Evolutionary conservation across 2,113 vertebrate species (phyloP), one percentile per base, ranked within the genome.

Genomic region (Gallinago jamesoni): DNA sequence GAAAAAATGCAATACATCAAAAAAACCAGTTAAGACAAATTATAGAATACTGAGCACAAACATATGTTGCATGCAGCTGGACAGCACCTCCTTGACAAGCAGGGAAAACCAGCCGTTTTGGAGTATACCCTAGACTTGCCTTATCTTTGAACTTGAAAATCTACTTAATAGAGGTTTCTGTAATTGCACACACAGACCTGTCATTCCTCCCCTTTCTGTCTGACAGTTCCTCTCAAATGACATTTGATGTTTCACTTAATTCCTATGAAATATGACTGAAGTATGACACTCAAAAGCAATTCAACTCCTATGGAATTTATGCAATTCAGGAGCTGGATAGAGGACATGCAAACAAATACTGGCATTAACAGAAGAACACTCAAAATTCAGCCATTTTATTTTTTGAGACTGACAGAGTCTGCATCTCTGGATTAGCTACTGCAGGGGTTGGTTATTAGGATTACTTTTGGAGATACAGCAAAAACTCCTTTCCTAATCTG

Each of bases 1-100:
- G 33, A 96, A 90, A 95, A 83, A 87, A 62, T 96, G 50, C 7
- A 97, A 90, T 12, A 67, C 30, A 79, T 94, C 37, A 84, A 64
- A 70, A 94, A 55, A 23, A 82, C 78, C 25, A 84, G 18, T 20
- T 52, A 66, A 75, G 25, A 85, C 10, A 96, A 90, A 64, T 41
- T 30, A 52, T 9, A 81, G 33, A 64, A 72, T 17, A 48, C 9
- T 0, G 0, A 91, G 33, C 23, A 89, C 56, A 69, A 86, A 53
- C 2, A 81, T 33, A 80, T 68, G 22, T 9, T 63, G 27, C 23
- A 89, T 60, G 23, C 39, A 93, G 12, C 47, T n/a, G 15, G 41
- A 75, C n/a, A 67, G 12, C 22, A 76, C 62, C 31, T 84, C 22
- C 41, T 50, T 77, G 57, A 52, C 69, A 73, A 50, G 35, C 2